Evolutionary conservation across 2,797 vertebrate genomes (phyloP), one percentile per base, ranked within the genome.

Genomic region (Margarornis squamiger): DNA sequence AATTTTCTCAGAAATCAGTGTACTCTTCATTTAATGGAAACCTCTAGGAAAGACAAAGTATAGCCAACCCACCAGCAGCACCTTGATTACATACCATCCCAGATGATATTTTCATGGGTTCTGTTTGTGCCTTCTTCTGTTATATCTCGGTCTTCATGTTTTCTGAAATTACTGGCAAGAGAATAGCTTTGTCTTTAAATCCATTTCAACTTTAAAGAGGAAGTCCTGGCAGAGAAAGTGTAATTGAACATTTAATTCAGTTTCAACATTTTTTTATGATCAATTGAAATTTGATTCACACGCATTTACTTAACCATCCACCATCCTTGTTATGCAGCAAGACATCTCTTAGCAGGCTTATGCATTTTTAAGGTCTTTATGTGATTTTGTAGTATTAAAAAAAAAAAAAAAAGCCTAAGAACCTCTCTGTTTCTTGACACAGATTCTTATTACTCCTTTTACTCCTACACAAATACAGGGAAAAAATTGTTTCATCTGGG

Each of bases 381-480:
- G 30, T 17, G 19, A 65, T 72, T 61, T 38, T 66, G 13, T 10
- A 43, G 45, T 21, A 62, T 39, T 5, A 39, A 39, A 39, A 14
- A 39, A 39, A 39, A 46, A 45, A 46, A 43, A 52, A 39, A 26
- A 12, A 2, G 7, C 9, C 14, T 57, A 19, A 0, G 0, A 49
- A 52, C 18, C 15, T 77, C 54, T 87, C 48, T 91, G 13, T 7
- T 77, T 36, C 36, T 51, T 61, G 9, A 32, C 27, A 61, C 14
- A 41, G 30, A 52, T 79, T 88, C 46, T 57, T 73, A 62, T 38
- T 83, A 63, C 29, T 48, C 36, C 6, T 15, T 41, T 85, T 61
- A 26, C 6, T 62, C 10, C 7, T 51, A 9, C 17, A 30, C 4
- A 66, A 24, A 48, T 16, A 63, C 0, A 1, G 39, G 27, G 51